Conservation (phyloP, 92 coral and sea anemone genomes). For the Zoanthus sociatus region DNA sequence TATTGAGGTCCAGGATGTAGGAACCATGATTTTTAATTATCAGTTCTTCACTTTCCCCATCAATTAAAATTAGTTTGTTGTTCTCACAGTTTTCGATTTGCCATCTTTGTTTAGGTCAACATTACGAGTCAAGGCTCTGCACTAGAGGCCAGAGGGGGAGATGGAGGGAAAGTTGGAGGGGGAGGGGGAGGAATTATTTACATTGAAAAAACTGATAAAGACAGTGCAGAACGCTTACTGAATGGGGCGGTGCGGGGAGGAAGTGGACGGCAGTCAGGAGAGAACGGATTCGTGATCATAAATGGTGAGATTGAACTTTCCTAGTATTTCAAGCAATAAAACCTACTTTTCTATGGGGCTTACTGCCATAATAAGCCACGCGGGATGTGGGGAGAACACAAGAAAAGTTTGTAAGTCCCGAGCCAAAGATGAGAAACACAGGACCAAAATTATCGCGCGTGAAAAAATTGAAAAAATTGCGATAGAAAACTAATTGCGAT, state of each 20-base stretch:
- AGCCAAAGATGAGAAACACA: too few relatives aligned
- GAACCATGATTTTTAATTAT: too few relatives aligned
- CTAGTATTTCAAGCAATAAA: too few relatives aligned
- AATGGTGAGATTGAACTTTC: not conserved
- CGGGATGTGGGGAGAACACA: too few relatives aligned
- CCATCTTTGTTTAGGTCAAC: not conserved
- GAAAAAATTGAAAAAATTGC: too few relatives aligned
- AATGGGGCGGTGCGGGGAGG: not conserved
- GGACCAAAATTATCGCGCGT: too few relatives aligned
- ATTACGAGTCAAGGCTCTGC: not conserved
- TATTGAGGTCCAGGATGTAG: too few relatives aligned
- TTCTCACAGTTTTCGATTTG: not conserved
- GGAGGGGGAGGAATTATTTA: not conserved
- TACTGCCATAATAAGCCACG: too few relatives aligned
- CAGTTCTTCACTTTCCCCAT: not conserved
- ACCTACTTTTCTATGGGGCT: too few relatives aligned
- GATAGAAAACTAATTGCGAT: too few relatives aligned
- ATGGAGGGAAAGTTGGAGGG: not conserved
- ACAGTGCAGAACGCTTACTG: not conserved
- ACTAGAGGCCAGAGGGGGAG: not conserved
- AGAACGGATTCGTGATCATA: not conserved
- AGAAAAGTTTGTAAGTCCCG: too few relatives aligned
- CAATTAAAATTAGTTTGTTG: not conserved
- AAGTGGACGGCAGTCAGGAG: not conserved
- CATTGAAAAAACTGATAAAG: not conserved